Evolutionary conservation across 2,888 invertebrate species (phyloP).

Genomic region (Ophion ventricosus): DNA sequence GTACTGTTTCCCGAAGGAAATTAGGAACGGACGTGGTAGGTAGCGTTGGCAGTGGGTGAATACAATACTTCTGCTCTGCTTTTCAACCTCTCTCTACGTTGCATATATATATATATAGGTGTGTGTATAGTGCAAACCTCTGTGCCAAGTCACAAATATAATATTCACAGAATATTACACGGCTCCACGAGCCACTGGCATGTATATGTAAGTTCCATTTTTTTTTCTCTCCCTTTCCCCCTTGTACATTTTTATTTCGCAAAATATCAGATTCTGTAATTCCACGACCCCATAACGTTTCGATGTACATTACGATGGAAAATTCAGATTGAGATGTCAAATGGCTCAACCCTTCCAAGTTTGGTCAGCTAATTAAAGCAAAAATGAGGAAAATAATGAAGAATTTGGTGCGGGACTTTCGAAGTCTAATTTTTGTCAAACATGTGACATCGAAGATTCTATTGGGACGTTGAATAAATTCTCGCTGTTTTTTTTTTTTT

Average conservation of each 20-base stretch:
- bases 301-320: constrained; percentile 22
- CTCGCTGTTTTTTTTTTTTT: no score
- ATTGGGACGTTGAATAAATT: no score
- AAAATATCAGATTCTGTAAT: constrained; percentile 10
- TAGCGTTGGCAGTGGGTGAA: constrained; percentile 47
- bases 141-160: constrained; percentile 82
- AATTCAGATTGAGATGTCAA: constrained; percentile 13
- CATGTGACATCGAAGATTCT: no score
- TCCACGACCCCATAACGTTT: constrained; percentile 15
- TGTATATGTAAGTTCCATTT: constrained; percentile 52
- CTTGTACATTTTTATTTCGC: constrained; percentile 49
- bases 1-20: constrained; percentile 83
- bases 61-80: constrained; percentile 71
- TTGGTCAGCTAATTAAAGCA: background rate
- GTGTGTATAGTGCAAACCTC: constrained; percentile 33
- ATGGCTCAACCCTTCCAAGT: background rate
- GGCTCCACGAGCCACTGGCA: constrained; percentile 33
- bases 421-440: no score
- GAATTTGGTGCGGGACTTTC: no score
- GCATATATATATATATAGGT: constrained; percentile 59
- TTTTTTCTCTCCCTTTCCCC: constrained; percentile 50
- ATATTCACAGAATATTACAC: constrained; percentile 82
- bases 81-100: constrained; percentile 67
- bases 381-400: background rate
- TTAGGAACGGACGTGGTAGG: constrained; percentile 78